phyloP scores from a whole-genome alignment of 2,113 vertebrate genomes.

The Peromyscus californicus region DNA sequence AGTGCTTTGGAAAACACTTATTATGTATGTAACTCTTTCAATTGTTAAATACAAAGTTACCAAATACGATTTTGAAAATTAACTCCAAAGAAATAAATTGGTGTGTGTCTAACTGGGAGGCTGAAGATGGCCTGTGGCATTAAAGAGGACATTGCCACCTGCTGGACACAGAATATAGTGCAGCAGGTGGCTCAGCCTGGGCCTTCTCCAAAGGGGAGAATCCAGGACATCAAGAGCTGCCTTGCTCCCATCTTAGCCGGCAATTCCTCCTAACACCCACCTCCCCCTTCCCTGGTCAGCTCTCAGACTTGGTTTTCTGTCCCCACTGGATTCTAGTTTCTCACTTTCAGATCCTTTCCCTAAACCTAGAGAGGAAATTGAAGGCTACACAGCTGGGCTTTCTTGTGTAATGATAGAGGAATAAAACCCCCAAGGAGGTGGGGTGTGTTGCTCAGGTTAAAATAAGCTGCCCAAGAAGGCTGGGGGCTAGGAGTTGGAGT shows the following conservation, averaged over 20 bases:
- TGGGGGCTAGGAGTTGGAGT: no score
- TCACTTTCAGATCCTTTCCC: background rate
- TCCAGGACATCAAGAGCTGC: background rate
- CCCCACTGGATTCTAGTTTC: background rate
- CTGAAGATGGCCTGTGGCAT: background rate
- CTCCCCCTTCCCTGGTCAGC: no score
- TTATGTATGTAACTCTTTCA: background rate
- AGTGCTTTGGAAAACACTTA: background rate
- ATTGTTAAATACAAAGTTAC: background rate
- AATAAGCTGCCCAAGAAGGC: background rate
- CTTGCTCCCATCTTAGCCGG: background rate
- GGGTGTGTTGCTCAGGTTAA: background rate
- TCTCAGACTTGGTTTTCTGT: background rate
- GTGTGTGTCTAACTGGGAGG: background rate
- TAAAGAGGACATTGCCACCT: constrained; percentile 50
- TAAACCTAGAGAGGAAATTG: background rate
- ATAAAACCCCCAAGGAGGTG: background rate
- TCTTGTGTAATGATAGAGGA: background rate
- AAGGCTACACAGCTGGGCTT: background rate
- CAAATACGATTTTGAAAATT: background rate
- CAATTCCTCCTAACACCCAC: background rate
- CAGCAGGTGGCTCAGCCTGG: background rate
- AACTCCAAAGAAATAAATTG: background rate
- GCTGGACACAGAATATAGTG: constrained; percentile 41
- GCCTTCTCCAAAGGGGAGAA: background rate